Percentiles rank a stretch among this genome's conserved stretches.
Conservation (phyloP, 2,888 invertebrate genomes). For the Tenthredo mesomela region DNA sequence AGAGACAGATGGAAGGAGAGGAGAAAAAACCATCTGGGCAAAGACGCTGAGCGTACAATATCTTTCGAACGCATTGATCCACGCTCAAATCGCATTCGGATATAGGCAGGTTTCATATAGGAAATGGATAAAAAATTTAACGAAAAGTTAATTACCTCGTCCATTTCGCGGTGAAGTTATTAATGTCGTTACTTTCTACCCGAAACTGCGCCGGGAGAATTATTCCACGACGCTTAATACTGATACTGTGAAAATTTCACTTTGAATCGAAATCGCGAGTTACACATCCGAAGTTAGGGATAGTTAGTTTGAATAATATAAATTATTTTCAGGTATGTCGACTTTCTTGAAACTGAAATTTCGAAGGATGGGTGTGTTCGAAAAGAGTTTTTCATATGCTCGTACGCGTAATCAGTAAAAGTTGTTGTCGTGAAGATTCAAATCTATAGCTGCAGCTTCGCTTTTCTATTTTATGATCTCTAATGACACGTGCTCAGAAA, state of each 20-base stretch:
- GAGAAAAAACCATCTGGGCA: not conserved
- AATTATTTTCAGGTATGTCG: not conserved
- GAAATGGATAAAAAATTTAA: not conserved
- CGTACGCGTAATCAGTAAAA: not conserved
- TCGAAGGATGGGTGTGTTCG: not conserved
- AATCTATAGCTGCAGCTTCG: not conserved
- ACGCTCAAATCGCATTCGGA: not conserved
- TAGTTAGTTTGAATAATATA: too few relatives aligned
- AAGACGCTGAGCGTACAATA: not conserved
- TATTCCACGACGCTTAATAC: not conserved
- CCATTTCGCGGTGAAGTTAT: constrained; percentile 17
- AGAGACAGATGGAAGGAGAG: not conserved
- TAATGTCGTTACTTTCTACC: not conserved
- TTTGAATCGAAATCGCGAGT: not conserved
- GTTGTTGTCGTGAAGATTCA: not conserved
- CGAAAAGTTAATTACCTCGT: constrained; percentile 17
- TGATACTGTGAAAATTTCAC: not conserved
- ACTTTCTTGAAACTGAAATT: not conserved
- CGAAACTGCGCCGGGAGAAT: not conserved
- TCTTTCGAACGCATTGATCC: constrained; percentile 11
- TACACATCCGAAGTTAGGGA: not conserved
- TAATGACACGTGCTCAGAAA: not conserved
- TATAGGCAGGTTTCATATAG: not conserved
- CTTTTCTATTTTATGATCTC: not conserved
- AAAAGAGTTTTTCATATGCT: not conserved